These are phyloP conservation scores for Coreius guichenoti DNA, from an alignment of 2,797 vertebrate genomes.

Conservation along the genomic window DNA sequence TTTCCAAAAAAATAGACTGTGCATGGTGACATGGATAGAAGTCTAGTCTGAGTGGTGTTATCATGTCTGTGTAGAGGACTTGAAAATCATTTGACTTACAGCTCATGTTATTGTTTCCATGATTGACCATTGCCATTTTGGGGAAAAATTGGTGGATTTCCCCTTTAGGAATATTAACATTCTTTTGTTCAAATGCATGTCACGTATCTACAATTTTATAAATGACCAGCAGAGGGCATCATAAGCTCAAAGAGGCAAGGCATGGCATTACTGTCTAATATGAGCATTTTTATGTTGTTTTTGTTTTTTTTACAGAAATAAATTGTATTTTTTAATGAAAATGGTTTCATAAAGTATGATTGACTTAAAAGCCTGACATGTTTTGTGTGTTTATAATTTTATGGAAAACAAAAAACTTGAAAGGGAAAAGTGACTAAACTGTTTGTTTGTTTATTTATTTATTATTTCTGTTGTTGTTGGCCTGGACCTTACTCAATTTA, in stretches of 20 bases:
- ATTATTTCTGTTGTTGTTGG: no score
- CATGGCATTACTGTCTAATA: not conserved
- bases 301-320: not conserved
- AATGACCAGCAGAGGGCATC: slow-evolving; percentile 6
- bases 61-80: not conserved
- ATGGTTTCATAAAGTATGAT: not conserved
- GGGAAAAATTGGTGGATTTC: not conserved
- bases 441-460: no score
- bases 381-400: not conserved
- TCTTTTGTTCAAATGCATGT: not conserved
- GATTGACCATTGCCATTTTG: no score
- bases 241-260: not conserved
- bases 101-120: not conserved
- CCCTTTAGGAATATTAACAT: no score
- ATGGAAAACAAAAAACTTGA: not conserved
- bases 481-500: no score
- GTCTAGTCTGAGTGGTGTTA: not conserved
- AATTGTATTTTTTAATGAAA: slow-evolving; percentile 24
- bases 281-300: not conserved
- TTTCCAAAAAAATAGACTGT: not conserved
- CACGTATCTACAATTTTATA: not conserved
- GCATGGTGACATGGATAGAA: not conserved
- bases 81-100: not conserved
- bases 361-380: not conserved
- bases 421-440: no score